Conservation (phyloP, 2,113 vertebrate species). For the Mugil cephalus region DNA sequence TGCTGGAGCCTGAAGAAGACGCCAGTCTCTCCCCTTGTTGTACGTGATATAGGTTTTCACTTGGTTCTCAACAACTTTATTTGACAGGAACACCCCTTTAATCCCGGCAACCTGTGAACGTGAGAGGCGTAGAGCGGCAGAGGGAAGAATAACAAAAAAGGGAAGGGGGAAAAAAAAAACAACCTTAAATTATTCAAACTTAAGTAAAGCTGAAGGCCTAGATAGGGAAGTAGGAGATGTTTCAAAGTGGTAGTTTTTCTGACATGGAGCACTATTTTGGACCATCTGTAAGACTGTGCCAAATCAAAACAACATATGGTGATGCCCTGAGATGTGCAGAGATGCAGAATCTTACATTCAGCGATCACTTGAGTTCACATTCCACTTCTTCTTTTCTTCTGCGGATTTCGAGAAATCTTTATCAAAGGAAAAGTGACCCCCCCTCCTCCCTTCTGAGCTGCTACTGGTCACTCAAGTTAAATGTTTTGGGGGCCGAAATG, state of each 20-base stretch:
- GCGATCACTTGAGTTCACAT: slow-evolving; percentile 21
- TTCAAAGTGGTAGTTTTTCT: slow-evolving; percentile 70
- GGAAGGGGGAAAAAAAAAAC: slow-evolving; percentile 41
- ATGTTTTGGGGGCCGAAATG: slow-evolving; percentile 14
- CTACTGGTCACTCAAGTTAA: slow-evolving; percentile 8
- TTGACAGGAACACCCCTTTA: slow-evolving; percentile 99
- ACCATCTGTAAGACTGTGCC: slow-evolving; percentile 76
- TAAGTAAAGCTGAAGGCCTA: slow-evolving; percentile 74
- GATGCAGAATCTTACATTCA: slow-evolving; percentile 23
- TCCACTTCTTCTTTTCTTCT: slow-evolving; percentile 10
- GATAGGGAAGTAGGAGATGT: slow-evolving; percentile 61
- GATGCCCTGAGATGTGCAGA: slow-evolving; percentile 63
- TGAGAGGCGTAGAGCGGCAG: slow-evolving; percentile 71
- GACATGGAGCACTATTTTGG: slow-evolving; percentile 80
- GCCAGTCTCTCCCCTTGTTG: slow-evolving; percentile 97
- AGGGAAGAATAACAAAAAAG: slow-evolving; percentile 43
- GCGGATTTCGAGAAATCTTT: slow-evolving; percentile 12
- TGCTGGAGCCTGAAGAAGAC: slow-evolving; percentile 90
- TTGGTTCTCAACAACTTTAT: slow-evolving; percentile 96
- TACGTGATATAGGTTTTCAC: slow-evolving; percentile 98
- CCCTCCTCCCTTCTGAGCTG: slow-evolving; percentile 13
- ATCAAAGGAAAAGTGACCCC: slow-evolving; percentile 8
- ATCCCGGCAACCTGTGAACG: slow-evolving; percentile 97
- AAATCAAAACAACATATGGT: slow-evolving; percentile 80
- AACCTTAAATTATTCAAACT: slow-evolving; percentile 76